phyloP scores from a whole-genome alignment of 92 coral and sea anemone species.

The Actinostola sp. region DNA sequence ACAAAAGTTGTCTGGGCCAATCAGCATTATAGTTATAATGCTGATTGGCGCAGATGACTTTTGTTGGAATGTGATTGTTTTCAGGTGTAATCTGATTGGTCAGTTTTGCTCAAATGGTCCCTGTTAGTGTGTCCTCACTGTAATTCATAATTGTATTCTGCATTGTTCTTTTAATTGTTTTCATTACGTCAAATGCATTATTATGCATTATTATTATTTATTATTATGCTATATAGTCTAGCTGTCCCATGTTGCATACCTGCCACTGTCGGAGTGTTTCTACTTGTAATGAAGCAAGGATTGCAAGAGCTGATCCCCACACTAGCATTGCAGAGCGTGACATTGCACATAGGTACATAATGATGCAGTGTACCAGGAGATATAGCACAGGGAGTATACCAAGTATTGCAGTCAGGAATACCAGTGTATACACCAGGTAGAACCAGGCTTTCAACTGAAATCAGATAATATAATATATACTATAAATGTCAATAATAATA shows the following conservation, averaged over 20 bases:
- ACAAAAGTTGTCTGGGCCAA: too few species aligned
- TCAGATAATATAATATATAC: not conserved
- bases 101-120: too few species aligned
- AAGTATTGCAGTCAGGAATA: conserved; percentile 31
- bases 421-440: conserved; percentile 59
- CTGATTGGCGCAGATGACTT: too few species aligned
- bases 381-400: conserved; percentile 64
- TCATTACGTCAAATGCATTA: too few species aligned
- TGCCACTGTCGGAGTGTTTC: conserved; percentile 60
- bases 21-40: too few species aligned
- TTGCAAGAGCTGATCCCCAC: conserved; percentile 61
- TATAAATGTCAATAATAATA: not conserved
- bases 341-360: conserved; percentile 57
- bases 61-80: too few species aligned
- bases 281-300: conserved; percentile 63
- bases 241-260: conserved; percentile 30
- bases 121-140: too few species aligned
- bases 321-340: conserved; percentile 56
- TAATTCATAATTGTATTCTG: too few species aligned
- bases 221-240: not conserved
- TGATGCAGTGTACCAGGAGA: conserved; percentile 51
- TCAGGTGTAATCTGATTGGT: too few species aligned
- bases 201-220: too few species aligned
- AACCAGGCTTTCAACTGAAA: conserved; percentile 11
- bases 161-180: too few species aligned